A percentile compares a stretch with the other conserved stretches of the same genome.
Conservation (phyloP, 1,140 invertebrate genomes). For the Drosophila albomicans region DNA sequence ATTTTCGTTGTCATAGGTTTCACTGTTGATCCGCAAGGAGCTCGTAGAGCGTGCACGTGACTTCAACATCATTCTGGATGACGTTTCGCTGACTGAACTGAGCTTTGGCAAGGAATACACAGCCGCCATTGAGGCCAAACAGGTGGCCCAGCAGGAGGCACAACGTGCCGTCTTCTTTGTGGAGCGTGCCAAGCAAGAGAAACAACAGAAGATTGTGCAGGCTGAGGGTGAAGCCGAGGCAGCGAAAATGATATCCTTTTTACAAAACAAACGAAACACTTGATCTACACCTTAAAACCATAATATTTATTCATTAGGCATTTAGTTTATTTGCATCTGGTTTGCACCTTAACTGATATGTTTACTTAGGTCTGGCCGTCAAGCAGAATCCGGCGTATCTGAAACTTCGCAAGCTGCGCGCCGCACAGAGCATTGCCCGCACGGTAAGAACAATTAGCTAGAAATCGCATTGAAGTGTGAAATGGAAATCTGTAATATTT, state of each 20-base stretch:
- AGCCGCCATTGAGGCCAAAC: conserved; percentile 99
- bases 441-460: conserved; percentile 89
- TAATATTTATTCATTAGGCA: background rate
- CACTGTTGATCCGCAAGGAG: conserved; percentile 96
- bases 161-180: conserved; percentile 99
- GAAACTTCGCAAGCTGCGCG: conserved; percentile 98
- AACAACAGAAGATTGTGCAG: conserved; percentile 99
- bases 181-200: conserved; percentile 98
- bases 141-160: conserved; percentile 99
- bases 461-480: conserved; percentile 20
- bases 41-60: conserved; percentile 98
- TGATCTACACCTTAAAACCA: background rate
- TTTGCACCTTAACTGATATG: conserved; percentile 88
- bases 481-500: background rate
- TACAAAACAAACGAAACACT: conserved; percentile 42
- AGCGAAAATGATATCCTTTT: conserved; percentile 97
- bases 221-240: conserved; percentile 99
- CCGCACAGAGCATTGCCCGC: conserved; percentile 98
- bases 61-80: conserved; percentile 99
- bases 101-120: conserved; percentile 99
- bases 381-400: conserved; percentile 98
- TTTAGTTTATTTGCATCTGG: conserved; percentile 38
- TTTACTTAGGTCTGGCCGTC: conserved; percentile 97
- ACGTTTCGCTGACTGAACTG: conserved; percentile 99
- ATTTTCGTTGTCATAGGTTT: conserved; percentile 87